Base-by-base conservation (phyloP, 2,797 vertebrate species). In the Brachymystax lenok region DNA sequence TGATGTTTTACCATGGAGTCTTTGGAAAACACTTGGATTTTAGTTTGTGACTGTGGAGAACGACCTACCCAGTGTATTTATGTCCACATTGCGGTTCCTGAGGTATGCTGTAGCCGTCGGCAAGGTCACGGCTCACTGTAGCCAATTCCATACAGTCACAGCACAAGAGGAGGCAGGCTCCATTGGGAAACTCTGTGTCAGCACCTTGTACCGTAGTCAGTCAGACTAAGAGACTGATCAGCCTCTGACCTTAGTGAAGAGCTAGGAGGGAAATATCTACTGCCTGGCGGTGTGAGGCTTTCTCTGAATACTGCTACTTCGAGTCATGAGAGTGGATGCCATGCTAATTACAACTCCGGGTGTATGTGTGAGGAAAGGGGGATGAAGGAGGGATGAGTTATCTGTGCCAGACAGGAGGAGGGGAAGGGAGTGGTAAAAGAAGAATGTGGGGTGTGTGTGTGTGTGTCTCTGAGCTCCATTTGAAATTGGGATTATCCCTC, bases 401-500 rank as follows among this genome's bases (percentile, higher is more conserved):
- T 90, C 92, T 92, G 82, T 89, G 88, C 85, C 87, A 93, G 91
- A 93, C 92, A 91, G 90, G 85, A 92, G 84, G 86, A 88, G 86
- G 84, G 81, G 64, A 76, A 75, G 56, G 66, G 30, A 66, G 27
- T 54, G 40, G 51, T 16, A 6, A 33, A 64, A 75, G 27, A 28
- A 64, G 46, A 70, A 66, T 84, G 28, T 5, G 28, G 56, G 46
- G 86, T 85, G 89, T 24, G n/a, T 61, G 85, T 33, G 35, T 35
- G 35, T 35, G 78, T 91, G 85, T 82, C 87, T 83, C 86, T 91
- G 91, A 91, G 88, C 91, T 90, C 90, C 90, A 88, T 93, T 93
- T 90, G 88, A 90, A 92, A 90, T 91, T 91, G 87, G 90, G 91
- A 92, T 93, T 91, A 93, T 91, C 88, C 85, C 84, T 79, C 27